Conservation (phyloP, 2,113 vertebrate genomes). For the Oncorhynchus kisutch region DNA sequence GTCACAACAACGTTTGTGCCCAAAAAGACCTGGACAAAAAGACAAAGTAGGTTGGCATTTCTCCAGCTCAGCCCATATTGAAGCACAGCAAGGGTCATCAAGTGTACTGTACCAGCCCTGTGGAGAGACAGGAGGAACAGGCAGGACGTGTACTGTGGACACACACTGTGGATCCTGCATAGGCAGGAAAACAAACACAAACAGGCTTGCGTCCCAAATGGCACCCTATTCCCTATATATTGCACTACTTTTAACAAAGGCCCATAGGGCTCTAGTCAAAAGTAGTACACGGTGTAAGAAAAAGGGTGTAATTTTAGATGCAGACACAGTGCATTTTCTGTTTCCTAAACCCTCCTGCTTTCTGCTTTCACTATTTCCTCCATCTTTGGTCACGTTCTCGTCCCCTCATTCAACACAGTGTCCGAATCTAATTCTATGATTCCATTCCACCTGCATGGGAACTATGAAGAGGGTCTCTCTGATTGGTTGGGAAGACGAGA, state of each 20-base stretch:
- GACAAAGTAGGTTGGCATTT: background rate
- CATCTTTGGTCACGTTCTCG: constrained; percentile 12
- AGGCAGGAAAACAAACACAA: constrained; percentile 19
- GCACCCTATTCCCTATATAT: too few species aligned
- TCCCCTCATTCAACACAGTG: background rate
- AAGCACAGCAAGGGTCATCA: constrained; percentile 63
- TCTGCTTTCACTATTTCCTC: background rate
- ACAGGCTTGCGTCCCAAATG: too few species aligned
- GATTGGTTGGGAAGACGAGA: constrained; percentile 55
- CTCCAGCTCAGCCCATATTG: constrained; percentile 54
- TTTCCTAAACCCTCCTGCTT: constrained; percentile 4
- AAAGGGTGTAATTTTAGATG: too few species aligned
- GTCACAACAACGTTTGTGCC: background rate
- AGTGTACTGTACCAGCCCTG: constrained; percentile 21
- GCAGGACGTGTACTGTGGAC: constrained; percentile 31
- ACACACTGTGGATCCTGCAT: constrained; percentile 16
- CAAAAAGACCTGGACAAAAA: background rate
- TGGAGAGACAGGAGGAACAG: constrained; percentile 30
- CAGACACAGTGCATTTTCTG: constrained; percentile 29
- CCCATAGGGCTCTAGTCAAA: too few species aligned
- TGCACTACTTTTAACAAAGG: too few species aligned
- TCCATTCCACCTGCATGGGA: constrained; percentile 9
- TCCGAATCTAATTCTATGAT: background rate
- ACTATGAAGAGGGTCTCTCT: constrained; percentile 47
- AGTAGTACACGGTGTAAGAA: too few species aligned